phyloP scores from a whole-genome alignment of 2,888 invertebrate genomes.

The Molanna angustata region DNA sequence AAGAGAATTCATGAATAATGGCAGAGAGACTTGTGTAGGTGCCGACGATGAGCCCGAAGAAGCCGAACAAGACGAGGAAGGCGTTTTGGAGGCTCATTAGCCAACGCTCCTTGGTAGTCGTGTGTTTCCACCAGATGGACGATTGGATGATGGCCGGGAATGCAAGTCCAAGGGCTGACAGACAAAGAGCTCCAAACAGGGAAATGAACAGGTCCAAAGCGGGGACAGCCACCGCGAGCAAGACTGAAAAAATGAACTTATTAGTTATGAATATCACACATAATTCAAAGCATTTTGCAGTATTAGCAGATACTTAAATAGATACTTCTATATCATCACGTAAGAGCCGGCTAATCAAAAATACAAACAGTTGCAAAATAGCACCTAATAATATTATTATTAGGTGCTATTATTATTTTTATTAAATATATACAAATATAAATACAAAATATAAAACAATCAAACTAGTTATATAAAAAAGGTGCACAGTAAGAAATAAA shows the following conservation, averaged over 20 bases:
- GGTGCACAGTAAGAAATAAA: too few species aligned
- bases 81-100: slow-evolving; percentile 62
- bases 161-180: slow-evolving; percentile 84
- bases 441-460: too few species aligned
- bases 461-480: too few species aligned
- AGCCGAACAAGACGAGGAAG: slow-evolving; percentile 62
- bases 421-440: too few species aligned
- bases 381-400: too few species aligned
- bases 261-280: too few species aligned
- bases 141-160: slow-evolving; percentile 88
- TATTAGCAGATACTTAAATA: too few species aligned
- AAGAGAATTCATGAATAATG: slow-evolving; percentile 59
- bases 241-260: slow-evolving; percentile 68
- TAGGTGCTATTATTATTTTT: too few species aligned
- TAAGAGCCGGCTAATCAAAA: too few species aligned
- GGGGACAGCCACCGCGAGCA: slow-evolving; percentile 81
- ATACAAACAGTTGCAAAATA: too few species aligned
- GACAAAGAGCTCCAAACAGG: slow-evolving; percentile 81
- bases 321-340: too few species aligned
- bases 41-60: slow-evolving; percentile 66
- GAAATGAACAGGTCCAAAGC: slow-evolving; percentile 72
- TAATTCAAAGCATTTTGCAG: too few species aligned
- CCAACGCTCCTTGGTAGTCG: slow-evolving; percentile 52
- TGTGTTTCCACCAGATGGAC: slow-evolving; percentile 45
- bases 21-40: slow-evolving; percentile 66